Evolutionary conservation across 1,140 invertebrate species (phyloP), one percentile per base, ranked within the genome.

Genomic region (Dendrolimus kikuchii): DNA sequence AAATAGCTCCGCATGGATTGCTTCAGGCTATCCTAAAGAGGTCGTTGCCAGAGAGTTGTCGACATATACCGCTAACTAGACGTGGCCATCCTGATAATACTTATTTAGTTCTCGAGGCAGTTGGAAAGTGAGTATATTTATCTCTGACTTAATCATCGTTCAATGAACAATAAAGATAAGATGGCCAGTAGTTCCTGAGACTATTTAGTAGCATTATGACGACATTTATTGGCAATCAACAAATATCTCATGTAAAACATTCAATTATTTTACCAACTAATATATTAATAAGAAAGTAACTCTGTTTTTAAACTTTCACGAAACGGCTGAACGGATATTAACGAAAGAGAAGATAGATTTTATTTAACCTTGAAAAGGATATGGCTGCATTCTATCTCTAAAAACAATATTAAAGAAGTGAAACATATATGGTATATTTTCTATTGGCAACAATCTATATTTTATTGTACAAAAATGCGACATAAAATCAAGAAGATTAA

Each of bases 1-100:
- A 91, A 64, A 92, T 97, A 36, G 94, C 94, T 4, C 95, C 95
- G 0, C 95, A 96, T 66, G 92, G 93, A 6, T 87, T 97, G 7
- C 62, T 93, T 2, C 90, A 92, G 55, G 91, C 89, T 6, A 89
- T 98, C 51, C 91, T 90, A 0, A 89, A 89, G 58, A 68, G 88
- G 37, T 89, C 88, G 0, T 68, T 90, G 63, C 74, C 87, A 5
- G 53, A 61, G 6, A 81, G 66, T 46, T 90, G 91, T 65, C 84
- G 86, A 0, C 92, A 95, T 67, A 86, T 97, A 47, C 88, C 94
- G 1, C 79, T 98, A 0, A 96, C 95, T 56, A 92, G 95, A 63
- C 89, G 92, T 37, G 90, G 89, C 5, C 90, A 92, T 55, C 85
- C 85, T 40, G 92, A 95, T 60, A 94, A 94, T 60, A 65, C 90